Base-by-base conservation (phyloP, 1,140 invertebrate species). In the Panagrolaimus sp. region DNA sequence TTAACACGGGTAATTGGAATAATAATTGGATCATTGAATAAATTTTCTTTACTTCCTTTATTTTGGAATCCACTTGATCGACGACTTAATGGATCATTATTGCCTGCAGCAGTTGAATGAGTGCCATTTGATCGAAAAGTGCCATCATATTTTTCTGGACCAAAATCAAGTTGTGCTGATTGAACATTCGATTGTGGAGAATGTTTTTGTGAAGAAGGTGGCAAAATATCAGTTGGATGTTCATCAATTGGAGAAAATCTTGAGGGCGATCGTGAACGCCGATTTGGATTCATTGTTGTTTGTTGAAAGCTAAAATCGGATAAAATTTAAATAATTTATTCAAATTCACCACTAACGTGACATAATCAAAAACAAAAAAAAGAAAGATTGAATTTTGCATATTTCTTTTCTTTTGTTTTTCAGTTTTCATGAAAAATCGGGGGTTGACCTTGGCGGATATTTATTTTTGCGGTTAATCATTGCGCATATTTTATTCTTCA, bases 11-110 rank as follows among this genome's bases (percentile, higher is more conserved):
- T 58, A 21, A 65, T 43, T 26, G 63, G 63, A 12, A 65, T 43
- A 47, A 26, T 32, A 47, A 65, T 21, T 10, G 63, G 21, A 21
- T 65, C 63, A 32, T 65, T 65, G 63, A 65, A 65, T 21, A 65
- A 65, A 21, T 65, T 32, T 26, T 65, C 63, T 38, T 38, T 38
- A 7, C 32, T 38, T 38, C 32, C 32, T 38, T 38, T 38, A 47
- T 32, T 32, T 24, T 32, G 17, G 32, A 21, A 21, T 24, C 63
- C 17, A n/a, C 17, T 21, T 24, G 17, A 24, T 43, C 43, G 45
- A 44, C 63, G 43, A 10, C 26, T 21, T 32, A 47, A 12, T 12
- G 63, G 43, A 21, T 21, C 52, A 58, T 58, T 21, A 38, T n/a
- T n/a, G n/a, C n/a, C n/a, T n/a, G 32, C 32, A 21, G 28, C 21